These are phyloP conservation scores for Medauroidea extradentata DNA, from an alignment of 1,140 invertebrate species.

Conservation along the genomic window DNA sequence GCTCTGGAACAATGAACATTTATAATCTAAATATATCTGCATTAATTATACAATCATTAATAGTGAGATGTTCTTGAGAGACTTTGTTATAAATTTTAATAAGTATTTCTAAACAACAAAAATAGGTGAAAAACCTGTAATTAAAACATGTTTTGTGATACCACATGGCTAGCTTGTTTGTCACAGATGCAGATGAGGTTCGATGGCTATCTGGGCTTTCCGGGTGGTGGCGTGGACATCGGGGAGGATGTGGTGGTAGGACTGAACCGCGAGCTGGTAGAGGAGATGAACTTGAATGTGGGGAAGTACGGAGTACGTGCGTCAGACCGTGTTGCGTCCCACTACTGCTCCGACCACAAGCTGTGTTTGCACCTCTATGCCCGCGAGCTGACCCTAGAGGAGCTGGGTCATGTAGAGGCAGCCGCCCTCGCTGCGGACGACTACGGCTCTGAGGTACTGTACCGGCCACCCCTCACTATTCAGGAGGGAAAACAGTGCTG, in stretches of 20 bases:
- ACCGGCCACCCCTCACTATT: too few species aligned
- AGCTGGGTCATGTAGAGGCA: slow-evolving; percentile 42
- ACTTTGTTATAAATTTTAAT: too few species aligned
- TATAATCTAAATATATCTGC: too few species aligned
- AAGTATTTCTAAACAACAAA: too few species aligned
- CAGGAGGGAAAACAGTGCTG: too few species aligned
- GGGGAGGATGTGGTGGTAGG: slow-evolving; percentile 43
- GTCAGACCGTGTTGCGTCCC: slow-evolving; percentile 25
- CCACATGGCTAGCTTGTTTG: too few species aligned
- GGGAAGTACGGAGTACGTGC: slow-evolving; percentile 20
- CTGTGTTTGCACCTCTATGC: slow-evolving; percentile 49
- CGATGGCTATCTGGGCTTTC: slow-evolving; percentile 57
- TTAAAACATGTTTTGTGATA: too few species aligned
- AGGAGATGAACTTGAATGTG: slow-evolving; percentile 51
- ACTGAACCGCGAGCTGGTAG: slow-evolving; percentile 50
- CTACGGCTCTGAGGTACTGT: slow-evolving; percentile 44
- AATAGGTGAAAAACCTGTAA: too few species aligned
- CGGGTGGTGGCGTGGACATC: slow-evolving; percentile 50
- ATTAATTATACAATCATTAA: too few species aligned
- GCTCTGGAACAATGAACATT: too few species aligned
- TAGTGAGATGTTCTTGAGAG: too few species aligned
- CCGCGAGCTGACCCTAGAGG: slow-evolving; percentile 42
- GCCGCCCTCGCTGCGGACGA: slow-evolving; percentile 37
- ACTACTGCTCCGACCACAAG: slow-evolving; percentile 34
- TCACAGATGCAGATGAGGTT: slow-evolving; percentile 54